Evolutionary conservation across 2,888 invertebrate species (phyloP), one percentile per base, ranked within the genome.

Genomic region (Amaurobius ferox): DNA sequence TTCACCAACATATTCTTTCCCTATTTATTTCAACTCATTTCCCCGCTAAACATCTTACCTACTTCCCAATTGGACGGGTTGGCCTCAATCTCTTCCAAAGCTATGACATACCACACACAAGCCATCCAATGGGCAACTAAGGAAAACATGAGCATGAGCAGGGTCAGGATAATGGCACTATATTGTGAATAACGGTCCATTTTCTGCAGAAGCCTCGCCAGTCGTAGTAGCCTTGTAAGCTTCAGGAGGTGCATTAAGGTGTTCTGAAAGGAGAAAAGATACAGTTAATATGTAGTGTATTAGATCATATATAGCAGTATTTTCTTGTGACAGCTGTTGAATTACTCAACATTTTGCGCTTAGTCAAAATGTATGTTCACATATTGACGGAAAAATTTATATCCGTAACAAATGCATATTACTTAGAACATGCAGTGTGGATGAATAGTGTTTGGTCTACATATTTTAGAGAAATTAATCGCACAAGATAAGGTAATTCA

Each of bases 151-250:
- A 97, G 93, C 97, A 98, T 98, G 90, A 98, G 93, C 88, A 98
- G 93, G 13, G 97, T 97, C 89, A 98, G 93, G 90, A 98, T 97
- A 92, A 98, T 95, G 78, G 97, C 97, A 88, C 97, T 97, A 92
- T 98, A 98, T 92, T 98, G 98, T 11, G 97, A 97, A 92, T 98
- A 98, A 90, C 98, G 94, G 92, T 98, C 98, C 94, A 98, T 96
- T 93, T 98, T 98, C 93, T 98, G 98, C 89, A 98, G 93, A 72
- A 98, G 93, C 77, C 98, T 94, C 23, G 97, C 97, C 89, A 98
- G 93, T 77, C 98, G 94, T 89, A 98, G 93, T 90, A 98, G 93
- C 89, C 98, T 94, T 81, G 97, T 98, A 90, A 98, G 93, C 92
- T 98, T 98, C 89, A 98, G 95, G 91, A 98, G 94, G 93, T 98